phyloP scores from a whole-genome alignment of 2,797 vertebrate genomes.

The Poecile montanus region DNA sequence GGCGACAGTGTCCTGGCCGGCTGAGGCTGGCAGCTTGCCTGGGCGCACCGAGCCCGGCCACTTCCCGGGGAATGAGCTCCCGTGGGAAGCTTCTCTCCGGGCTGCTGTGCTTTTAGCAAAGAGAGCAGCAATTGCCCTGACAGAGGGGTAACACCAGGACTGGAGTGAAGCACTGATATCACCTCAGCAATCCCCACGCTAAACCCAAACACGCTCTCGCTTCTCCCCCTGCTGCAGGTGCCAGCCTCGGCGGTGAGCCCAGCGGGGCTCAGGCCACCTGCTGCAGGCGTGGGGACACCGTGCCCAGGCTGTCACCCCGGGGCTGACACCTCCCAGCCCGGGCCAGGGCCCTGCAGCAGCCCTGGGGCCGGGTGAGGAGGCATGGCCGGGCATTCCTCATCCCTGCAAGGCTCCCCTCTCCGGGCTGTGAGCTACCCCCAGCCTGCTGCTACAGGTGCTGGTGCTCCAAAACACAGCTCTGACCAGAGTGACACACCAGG shows the following conservation, averaged over 20 bases:
- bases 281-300: background rate
- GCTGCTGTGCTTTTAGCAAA: background rate
- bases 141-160: background rate
- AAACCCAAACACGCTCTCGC: background rate
- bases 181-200: background rate
- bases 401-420: background rate
- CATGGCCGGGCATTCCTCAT: accelerated
- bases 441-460: accelerated
- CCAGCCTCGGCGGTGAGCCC: background rate
- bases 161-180: background rate
- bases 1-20: background rate
- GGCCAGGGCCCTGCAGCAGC: background rate
- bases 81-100: accelerated
- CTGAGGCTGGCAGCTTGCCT: background rate
- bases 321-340: background rate
- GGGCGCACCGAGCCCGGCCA: accelerated
- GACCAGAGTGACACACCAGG: background rate
- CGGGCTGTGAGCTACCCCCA: accelerated
- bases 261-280: accelerated
- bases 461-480: background rate
- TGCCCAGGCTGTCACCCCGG: too few species aligned
- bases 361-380: background rate
- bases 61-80: background rate
- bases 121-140: background rate
- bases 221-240: background rate